Evolutionary conservation across 2,113 vertebrate genomes (phyloP).

Genomic region (Rynchops niger): DNA sequence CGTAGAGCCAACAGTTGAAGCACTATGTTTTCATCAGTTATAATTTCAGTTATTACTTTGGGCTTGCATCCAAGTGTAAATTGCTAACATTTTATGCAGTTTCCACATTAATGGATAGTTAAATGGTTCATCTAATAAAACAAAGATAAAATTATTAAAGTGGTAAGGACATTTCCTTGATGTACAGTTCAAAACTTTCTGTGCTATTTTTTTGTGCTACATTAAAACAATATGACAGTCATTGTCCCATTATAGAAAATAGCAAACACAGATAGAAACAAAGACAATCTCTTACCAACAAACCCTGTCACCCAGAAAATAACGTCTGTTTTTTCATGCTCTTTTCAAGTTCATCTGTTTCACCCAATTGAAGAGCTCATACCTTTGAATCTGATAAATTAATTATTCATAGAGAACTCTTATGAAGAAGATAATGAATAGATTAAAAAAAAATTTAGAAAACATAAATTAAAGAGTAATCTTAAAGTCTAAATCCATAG

Average conservation of each 20-base stretch:
- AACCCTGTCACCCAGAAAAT: neutral
- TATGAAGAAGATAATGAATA: neutral
- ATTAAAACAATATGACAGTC: neutral
- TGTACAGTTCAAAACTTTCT: neutral
- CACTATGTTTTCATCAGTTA: neutral
- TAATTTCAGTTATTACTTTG: constrained; percentile 2
- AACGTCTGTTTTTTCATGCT: neutral
- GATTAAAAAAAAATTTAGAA: neutral
- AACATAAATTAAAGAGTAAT: neutral
- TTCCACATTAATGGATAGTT: neutral
- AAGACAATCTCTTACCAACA: constrained; percentile 12
- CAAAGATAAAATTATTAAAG: neutral
- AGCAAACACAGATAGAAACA: constrained; percentile 20
- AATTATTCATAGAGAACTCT: neutral
- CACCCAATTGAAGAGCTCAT: neutral
- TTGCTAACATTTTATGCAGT: neutral
- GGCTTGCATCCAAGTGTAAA: neutral
- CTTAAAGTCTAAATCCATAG: neutral
- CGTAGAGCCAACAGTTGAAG: neutral
- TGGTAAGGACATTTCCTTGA: neutral
- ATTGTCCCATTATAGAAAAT: neutral
- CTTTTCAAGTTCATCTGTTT: neutral
- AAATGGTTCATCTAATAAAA: neutral
- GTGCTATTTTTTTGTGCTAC: neutral
- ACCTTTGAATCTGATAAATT: neutral